Conservation (phyloP, 1,140 invertebrate species). For the Pseudomyrmex flavicornis region DNA sequence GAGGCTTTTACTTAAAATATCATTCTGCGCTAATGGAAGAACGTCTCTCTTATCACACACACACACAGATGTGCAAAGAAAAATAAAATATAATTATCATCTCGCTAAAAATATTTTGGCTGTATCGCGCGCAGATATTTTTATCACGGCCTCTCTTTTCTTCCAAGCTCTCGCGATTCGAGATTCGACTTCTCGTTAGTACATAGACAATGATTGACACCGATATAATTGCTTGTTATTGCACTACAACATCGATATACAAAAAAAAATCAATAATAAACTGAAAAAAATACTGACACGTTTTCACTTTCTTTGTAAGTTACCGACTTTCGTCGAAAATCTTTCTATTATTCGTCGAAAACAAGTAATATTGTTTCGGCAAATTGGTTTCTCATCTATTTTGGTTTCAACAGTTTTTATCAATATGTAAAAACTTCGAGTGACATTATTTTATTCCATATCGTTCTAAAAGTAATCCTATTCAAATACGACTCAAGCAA, state of each 20-base stretch:
- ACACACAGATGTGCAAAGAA: neutral
- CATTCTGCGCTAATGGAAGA: neutral
- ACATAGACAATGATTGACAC: conserved; percentile 29
- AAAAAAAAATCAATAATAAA: conserved; percentile 51
- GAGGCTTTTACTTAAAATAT: neutral
- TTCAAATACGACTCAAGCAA: neutral
- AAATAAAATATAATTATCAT: conserved; percentile 47
- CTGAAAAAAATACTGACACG: conserved; percentile 37
- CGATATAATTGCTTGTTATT: conserved; percentile 27
- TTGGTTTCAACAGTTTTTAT: too few relatives aligned
- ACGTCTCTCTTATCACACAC: neutral
- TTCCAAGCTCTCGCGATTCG: neutral
- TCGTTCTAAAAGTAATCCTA: neutral
- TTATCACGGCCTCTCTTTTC: conserved; percentile 40
- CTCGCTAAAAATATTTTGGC: conserved; percentile 53
- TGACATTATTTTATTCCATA: too few relatives aligned
- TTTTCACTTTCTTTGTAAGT: conserved; percentile 19
- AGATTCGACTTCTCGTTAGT: conserved; percentile 10
- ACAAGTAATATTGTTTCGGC: too few relatives aligned
- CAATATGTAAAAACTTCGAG: too few relatives aligned
- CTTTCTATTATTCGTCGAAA: neutral
- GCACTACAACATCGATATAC: conserved; percentile 30
- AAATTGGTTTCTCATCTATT: too few relatives aligned
- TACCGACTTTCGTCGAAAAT: conserved; percentile 19
- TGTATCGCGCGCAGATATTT: conserved; percentile 43